A percentile compares a stretch with the other conserved stretches of the same genome.
phyloP scores from a whole-genome alignment of 2,797 vertebrate genomes.

The Sebastes minor region DNA sequence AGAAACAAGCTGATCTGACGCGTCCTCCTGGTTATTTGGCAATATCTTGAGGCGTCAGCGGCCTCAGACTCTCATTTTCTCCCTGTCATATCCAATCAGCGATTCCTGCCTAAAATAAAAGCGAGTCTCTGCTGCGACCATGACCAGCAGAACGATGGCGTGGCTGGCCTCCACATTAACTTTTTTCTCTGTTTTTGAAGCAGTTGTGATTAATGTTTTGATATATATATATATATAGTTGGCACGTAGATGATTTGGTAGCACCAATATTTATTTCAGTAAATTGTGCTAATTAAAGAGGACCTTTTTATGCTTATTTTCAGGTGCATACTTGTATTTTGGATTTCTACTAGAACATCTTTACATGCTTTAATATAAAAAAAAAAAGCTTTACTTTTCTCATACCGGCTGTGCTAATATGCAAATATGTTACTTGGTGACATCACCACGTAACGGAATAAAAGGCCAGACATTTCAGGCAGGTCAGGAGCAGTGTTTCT shows the following conservation, averaged over 20 bases:
- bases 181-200: neutral
- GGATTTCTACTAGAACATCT: neutral
- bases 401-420: neutral
- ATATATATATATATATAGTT: neutral
- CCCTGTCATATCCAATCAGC: constrained; percentile 80
- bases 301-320: neutral
- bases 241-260: constrained; percentile 13
- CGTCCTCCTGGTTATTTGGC: constrained; percentile 77
- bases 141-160: constrained; percentile 39
- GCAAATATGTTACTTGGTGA: too few species aligned
- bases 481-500: neutral
- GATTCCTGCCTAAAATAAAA: constrained; percentile 70
- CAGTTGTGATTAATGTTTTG: constrained; percentile 5
- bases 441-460: too few species aligned
- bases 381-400: neutral
- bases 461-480: neutral
- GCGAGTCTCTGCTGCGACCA: constrained; percentile 44
- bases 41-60: constrained; percentile 77
- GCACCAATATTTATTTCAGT: constrained; percentile 28
- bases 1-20: constrained; percentile 72
- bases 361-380: neutral
- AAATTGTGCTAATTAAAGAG: constrained; percentile 39
- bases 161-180: constrained; percentile 26
- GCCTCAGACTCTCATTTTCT: constrained; percentile 80
- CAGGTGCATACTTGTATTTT: neutral